Evolutionary conservation across 2,888 invertebrate species (phyloP), one percentile per base, ranked within the genome.

Genomic region (Buathra laborator): DNA sequence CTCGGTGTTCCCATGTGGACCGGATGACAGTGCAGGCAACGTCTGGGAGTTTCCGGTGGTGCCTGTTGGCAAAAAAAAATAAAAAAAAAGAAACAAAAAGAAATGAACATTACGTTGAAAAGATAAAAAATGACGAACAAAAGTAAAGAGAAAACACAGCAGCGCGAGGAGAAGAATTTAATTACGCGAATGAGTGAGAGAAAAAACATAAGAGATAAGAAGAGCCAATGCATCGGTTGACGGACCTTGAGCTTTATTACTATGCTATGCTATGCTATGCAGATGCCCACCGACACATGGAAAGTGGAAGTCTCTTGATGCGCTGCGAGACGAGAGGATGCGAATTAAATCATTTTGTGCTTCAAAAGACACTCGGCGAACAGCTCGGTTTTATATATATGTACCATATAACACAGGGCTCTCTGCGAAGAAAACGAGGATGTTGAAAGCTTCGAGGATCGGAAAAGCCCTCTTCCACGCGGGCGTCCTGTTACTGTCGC

Each of bases 21-120:
- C 53, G 92, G 93, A 84, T 93, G 92, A 88, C 93, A 93, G 87
- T 92, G 92, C 81, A 90, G 88, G 86, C 93, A 93, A 86, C 93
- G 92, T 86, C 92, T 84, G 24, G 88, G 89, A 24, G 88, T 87
- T 53, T 88, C 88, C 68, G 83, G 84, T 64, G 85, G 82, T 37
- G 43, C 76, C 85, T 79, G 44, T 32, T n/a, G 12, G 24, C n/a
- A 44, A 77, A 29, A 48, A 48, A 48, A 12, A 48, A 16, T 19
- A 53, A 16, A 5, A 9, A 16, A 51, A 14, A 5, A 9, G 10
- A 51, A 14, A 48, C 0, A 51, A 51, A 51, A 7, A 7, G 5
- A 16, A 51, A 12, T 7, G 0, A 1, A 2, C 6, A 3, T 16
- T 53, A 9, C 10, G 19, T 2, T 19, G 53, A 19, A 16, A 53